Base-by-base conservation (phyloP, 2,888 invertebrate species). In the Strigamia maritima region DNA sequence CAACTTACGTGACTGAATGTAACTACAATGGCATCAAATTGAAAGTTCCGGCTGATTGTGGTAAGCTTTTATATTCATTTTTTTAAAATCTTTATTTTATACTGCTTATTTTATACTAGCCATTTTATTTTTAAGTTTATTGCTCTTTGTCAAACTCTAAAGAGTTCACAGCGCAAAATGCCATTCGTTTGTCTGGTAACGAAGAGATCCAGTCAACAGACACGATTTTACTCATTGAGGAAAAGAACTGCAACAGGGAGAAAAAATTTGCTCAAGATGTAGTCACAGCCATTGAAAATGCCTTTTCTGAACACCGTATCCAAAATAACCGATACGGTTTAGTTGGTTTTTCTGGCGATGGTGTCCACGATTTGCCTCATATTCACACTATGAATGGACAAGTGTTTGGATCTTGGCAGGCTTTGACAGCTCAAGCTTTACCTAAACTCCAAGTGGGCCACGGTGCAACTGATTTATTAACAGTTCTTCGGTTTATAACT, bases 201-300 rank as follows among this genome's bases (percentile, higher is more conserved):
- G n/a, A 44, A 16, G n/a, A 44, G 14, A 14, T 44, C 81, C 92
- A 92, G 81, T 90, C 93, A 81, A 95, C 94, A 1, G 96, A 96
- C 84, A 88, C 96, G 79, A 87, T 96, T 0, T 88, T 96, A 79
- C 89, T 92, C 0, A 90, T 95, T 12, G 95, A 96, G 83, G 89
- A 90, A 81, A 83, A 84, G 12, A 79, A 82, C 8, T 87, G 87
- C 82, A 86, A 86, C 82, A 78, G 38, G 24, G 76, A 78, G 24
- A 77, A 79, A 49, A 79, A 40, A 7, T 80, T 80, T 10, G 76
- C 82, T 19, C 75, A 79, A 2, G 79, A 80, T 22, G 14, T 81
- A 26, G 80, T 81, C 4, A 79, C 80, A 65, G 77, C 70, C 24
- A 77, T 82, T 22, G 82, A 82, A 77, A 80, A 81, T 10, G 84